phyloP scores from a whole-genome alignment of 2,113 vertebrate genomes.

The Mustela nigripes region DNA sequence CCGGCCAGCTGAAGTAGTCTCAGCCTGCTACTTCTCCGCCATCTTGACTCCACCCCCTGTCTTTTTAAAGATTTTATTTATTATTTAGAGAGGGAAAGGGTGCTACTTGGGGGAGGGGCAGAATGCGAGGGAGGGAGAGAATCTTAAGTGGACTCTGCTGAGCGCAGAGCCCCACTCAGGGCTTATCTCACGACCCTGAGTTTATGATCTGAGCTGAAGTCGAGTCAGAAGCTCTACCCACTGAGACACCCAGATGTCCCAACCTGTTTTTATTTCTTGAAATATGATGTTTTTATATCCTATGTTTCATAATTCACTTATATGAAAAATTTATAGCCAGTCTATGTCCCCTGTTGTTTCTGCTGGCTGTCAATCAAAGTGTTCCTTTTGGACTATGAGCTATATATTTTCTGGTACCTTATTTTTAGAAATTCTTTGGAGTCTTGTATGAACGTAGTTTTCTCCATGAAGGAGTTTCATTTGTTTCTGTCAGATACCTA shows the following conservation, averaged over 20 bases:
- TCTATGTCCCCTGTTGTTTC: not conserved
- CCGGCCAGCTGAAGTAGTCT: no score
- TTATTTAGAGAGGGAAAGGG: not conserved
- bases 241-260: not conserved
- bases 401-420: not conserved
- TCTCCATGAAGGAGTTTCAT: not conserved
- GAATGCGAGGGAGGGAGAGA: not conserved
- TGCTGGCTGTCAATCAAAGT: not conserved
- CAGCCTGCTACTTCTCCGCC: no score
- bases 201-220: not conserved
- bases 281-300: not conserved
- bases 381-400: slow-evolving; percentile 26
- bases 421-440: not conserved
- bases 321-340: not conserved
- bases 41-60: no score
- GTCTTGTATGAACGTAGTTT: not conserved
- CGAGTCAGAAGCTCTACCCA: not conserved
- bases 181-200: not conserved
- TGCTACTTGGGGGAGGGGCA: not conserved
- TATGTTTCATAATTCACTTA: not conserved
- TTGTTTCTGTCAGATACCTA: not conserved
- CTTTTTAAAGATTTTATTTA: not conserved
- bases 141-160: not conserved
- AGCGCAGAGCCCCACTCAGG: not conserved
- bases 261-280: slow-evolving; percentile 18